phyloP scores from a whole-genome alignment of 2,888 invertebrate species.

The Amphiduros pacificus region DNA sequence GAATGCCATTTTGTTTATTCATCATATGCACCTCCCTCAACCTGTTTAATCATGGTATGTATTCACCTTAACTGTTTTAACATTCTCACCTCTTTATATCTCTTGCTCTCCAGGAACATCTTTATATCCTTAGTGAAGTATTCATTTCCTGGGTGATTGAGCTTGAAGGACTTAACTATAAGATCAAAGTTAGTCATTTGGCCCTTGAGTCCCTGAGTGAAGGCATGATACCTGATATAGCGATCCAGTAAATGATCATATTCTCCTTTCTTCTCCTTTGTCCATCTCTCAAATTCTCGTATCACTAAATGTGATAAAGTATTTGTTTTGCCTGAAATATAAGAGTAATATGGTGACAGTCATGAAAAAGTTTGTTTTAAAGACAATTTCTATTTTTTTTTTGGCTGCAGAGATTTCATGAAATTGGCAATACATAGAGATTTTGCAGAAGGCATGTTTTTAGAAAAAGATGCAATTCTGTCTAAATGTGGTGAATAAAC shows the following conservation, averaged over 20 bases:
- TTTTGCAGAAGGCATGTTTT: neutral
- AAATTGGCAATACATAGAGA: neutral
- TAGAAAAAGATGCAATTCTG: neutral
- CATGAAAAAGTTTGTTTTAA: neutral
- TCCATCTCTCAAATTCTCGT: conserved; percentile 16
- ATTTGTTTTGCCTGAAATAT: conserved; percentile 5
- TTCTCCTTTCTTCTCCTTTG: neutral
- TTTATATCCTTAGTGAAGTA: conserved; percentile 38
- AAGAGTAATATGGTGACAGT: no score
- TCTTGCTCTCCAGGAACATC: conserved; percentile 32
- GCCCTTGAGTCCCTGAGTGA: conserved; percentile 1
- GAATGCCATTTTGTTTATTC: no score
- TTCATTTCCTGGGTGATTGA: conserved; percentile 27
- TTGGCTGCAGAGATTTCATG: neutral
- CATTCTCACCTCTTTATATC: conserved; percentile 41
- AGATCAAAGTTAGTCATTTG: neutral
- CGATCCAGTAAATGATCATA: neutral
- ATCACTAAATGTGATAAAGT: neutral
- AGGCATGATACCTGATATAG: neutral
- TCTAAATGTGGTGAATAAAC: neutral
- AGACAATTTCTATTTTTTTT: neutral
- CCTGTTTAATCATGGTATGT: no score
- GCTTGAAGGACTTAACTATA: conserved; percentile 1
- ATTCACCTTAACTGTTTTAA: neutral
- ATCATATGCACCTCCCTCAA: no score